phyloP scores from a whole-genome alignment of 2,113 vertebrate genomes.

The Budorcas taxicolor region DNA sequence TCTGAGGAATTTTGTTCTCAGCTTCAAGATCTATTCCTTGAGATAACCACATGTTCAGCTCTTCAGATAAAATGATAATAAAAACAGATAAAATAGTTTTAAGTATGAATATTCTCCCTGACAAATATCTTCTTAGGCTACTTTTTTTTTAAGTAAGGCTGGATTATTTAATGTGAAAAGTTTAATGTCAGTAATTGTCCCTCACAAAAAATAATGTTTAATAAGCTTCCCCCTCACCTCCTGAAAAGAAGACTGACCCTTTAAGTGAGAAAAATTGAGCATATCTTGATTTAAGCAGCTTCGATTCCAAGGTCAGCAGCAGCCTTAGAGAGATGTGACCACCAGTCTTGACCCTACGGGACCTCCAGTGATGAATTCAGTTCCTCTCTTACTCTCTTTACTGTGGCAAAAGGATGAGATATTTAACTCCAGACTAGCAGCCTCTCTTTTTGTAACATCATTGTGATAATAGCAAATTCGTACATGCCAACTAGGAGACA shows the following conservation, averaged over 20 bases:
- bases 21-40: not conserved
- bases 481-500: not conserved
- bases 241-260: not conserved
- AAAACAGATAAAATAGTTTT: slow-evolving; percentile 32
- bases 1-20: slow-evolving; percentile 25
- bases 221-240: not conserved
- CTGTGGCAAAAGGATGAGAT: not conserved
- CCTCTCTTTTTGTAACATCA: not conserved
- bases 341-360: not conserved
- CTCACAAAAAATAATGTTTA: not conserved
- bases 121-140: not conserved
- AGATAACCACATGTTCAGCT: slow-evolving; percentile 16
- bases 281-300: not conserved
- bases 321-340: not conserved
- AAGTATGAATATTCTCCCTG: not conserved
- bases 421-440: not conserved
- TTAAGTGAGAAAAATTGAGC: not conserved
- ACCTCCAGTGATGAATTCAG: not conserved
- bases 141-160: not conserved
- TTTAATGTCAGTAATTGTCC: not conserved
- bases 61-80: slow-evolving; percentile 35
- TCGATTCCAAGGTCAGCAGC: not conserved
- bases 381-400: not conserved
- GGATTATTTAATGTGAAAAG: not conserved
- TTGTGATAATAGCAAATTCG: not conserved